A percentile compares a stretch with the other conserved stretches of the same genome.
Conservation (phyloP, 37 sponge, comb jelly and placozoan species). For the Beroe forskalii region DNA sequence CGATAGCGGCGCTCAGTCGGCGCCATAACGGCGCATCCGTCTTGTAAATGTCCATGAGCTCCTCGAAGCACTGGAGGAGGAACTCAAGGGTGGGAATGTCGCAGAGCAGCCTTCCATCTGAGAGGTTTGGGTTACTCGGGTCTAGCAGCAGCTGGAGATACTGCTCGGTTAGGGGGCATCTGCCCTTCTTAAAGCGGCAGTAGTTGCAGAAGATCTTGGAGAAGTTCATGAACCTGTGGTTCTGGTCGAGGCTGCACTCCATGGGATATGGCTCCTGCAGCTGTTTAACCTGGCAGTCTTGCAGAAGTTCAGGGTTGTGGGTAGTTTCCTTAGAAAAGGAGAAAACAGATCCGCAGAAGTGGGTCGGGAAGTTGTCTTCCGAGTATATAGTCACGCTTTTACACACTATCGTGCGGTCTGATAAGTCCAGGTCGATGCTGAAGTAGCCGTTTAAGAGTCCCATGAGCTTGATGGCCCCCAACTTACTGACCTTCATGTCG, state of each 20-base stretch:
- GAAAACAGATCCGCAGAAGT: conserved; percentile 42
- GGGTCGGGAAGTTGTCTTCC: conserved; percentile 14
- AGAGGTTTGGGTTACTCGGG: neutral
- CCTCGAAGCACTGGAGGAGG: conserved; percentile 24
- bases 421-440: neutral
- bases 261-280: neutral
- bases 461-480: conserved; percentile 25
- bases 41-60: conserved; percentile 23
- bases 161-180: neutral
- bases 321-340: neutral
- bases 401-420: neutral
- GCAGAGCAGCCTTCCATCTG: neutral
- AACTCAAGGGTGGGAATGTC: neutral
- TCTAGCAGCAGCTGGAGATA: neutral
- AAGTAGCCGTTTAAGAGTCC: conserved; percentile 42
- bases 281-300: neutral
- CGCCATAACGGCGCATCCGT: neutral
- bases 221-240: conserved; percentile 27
- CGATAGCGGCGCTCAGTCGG: neutral
- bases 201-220: conserved; percentile 58
- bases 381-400: conserved; percentile 19
- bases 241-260: neutral
- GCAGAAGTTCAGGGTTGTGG: neutral
- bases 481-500: neutral
- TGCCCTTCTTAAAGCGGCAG: neutral